A percentile compares a stretch with the other conserved stretches of the same genome.
Evolutionary conservation across 2,113 vertebrate species (phyloP).

Genomic region (Tupaia chinensis): DNA sequence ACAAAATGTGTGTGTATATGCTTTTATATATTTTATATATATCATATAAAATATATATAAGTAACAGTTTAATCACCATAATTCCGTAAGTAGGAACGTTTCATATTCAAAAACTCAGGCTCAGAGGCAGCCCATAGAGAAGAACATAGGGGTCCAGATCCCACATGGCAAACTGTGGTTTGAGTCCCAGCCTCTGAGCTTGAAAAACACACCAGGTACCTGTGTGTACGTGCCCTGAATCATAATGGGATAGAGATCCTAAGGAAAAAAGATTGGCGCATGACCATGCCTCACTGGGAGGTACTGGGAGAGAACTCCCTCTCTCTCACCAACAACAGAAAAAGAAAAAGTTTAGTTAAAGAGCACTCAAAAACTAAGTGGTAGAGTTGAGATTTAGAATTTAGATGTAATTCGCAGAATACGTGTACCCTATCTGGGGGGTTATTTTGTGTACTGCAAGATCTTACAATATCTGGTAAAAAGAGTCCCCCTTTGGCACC

Average conservation of each 20-base stretch:
- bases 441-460: background rate
- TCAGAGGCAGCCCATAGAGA: background rate
- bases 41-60: too few species aligned
- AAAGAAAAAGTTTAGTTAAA: background rate
- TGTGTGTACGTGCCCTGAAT: too few species aligned
- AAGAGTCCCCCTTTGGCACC: background rate
- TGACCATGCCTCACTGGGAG: too few species aligned
- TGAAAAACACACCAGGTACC: too few species aligned
- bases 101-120: slow-evolving; percentile 43
- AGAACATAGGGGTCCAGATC: too few species aligned
- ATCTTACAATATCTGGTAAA: background rate
- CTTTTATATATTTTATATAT: too few species aligned
- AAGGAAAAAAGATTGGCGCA: too few species aligned
- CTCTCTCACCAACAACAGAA: too few species aligned
- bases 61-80: background rate
- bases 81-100: background rate
- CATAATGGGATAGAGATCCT: too few species aligned
- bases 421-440: background rate
- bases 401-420: slow-evolving; percentile 14
- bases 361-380: background rate
- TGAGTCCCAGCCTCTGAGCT: too few species aligned
- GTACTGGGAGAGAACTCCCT: too few species aligned
- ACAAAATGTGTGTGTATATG: background rate
- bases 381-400: background rate
- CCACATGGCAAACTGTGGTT: too few species aligned